Conservation (phyloP, 2,113 vertebrate genomes). For the Noctilio leporinus region DNA sequence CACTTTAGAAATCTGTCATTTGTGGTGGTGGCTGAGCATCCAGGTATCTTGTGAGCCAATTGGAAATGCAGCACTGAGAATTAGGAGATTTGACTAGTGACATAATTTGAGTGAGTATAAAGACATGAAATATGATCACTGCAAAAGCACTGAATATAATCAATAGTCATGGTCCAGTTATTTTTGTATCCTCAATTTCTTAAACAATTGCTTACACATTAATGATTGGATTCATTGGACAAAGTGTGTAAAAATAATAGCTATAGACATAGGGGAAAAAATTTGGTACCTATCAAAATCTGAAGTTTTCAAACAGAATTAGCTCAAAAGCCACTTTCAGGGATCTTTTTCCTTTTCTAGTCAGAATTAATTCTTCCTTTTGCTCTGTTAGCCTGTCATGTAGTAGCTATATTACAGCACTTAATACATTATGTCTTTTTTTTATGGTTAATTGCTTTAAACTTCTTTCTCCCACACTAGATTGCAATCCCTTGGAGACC, state of each 20-base stretch:
- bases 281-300: neutral
- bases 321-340: neutral
- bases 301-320: neutral
- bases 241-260: neutral
- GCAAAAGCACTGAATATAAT: neutral
- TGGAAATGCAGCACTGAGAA: neutral
- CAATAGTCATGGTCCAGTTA: neutral
- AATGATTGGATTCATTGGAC: neutral
- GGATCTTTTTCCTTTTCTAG: neutral
- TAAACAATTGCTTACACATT: neutral
- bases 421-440: conserved; percentile 23
- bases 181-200: neutral
- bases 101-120: neutral
- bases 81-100: neutral
- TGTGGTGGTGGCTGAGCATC: neutral
- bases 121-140: neutral
- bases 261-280: neutral
- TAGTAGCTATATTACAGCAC: neutral
- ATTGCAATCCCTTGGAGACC: neutral
- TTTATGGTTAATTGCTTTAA: conserved; percentile 44
- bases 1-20: neutral
- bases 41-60: neutral
- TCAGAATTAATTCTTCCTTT: conserved; percentile 3
- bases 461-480: neutral
- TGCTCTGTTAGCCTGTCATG: neutral